Conservation (phyloP, 2,797 vertebrate species). For the Pterois miles region DNA sequence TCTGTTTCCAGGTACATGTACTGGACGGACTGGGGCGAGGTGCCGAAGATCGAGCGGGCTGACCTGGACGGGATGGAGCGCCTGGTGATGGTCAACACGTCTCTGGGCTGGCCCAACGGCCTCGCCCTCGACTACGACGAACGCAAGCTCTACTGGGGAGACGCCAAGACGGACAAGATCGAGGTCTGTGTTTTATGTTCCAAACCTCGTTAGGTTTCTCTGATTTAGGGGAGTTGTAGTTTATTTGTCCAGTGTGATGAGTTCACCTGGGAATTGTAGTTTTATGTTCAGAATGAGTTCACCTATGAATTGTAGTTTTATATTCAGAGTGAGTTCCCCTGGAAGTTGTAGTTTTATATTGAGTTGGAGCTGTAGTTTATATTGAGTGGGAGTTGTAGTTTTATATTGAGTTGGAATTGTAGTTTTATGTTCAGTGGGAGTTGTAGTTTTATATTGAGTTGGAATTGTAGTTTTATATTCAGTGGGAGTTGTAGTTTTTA, state of each 20-base stretch:
- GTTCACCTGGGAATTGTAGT: not conserved
- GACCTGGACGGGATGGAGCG: conserved; percentile 93
- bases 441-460: not conserved
- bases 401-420: not conserved
- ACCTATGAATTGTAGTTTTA: not conserved
- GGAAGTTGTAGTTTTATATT: not conserved
- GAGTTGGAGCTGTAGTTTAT: not conserved
- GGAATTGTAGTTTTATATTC: not conserved
- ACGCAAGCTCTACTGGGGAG: conserved; percentile 96
- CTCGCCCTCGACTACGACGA: conserved; percentile 93
- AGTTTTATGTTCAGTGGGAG: not conserved
- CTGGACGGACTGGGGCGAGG: conserved; percentile 98
- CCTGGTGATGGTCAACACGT: conserved; percentile 93
- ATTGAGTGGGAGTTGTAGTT: not conserved
- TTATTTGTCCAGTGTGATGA: not conserved
- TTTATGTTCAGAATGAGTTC: not conserved
- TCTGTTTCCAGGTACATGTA: conserved; percentile 91
- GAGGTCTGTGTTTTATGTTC: conserved; percentile 83
- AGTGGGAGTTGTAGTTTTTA: no score
- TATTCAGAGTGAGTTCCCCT: no score
- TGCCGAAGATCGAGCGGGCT: conserved; percentile 95
- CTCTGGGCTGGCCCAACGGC: conserved; percentile 97
- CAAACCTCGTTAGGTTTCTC: not conserved
- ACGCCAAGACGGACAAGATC: conserved; percentile 97
- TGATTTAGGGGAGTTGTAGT: not conserved